phyloP scores from a whole-genome alignment of 2,113 vertebrate genomes.

The Leiothrix lutea region DNA sequence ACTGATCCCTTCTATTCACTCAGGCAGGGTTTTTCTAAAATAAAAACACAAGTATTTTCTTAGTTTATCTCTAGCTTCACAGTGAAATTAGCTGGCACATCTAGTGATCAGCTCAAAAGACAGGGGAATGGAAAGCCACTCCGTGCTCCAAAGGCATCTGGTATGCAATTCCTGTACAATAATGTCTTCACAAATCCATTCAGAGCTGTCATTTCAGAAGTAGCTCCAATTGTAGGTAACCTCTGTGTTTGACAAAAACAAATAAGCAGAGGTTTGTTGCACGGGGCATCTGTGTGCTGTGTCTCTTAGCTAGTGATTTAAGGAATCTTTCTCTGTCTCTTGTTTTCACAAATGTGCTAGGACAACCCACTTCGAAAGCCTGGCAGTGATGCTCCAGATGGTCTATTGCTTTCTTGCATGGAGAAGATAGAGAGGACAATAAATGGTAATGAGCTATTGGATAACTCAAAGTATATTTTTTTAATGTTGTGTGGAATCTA shows the following conservation, averaged over 20 bases:
- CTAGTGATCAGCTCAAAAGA: background rate
- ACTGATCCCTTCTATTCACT: background rate
- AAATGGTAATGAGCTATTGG: slow-evolving; percentile 67
- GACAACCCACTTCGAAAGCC: background rate
- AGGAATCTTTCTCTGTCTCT: background rate
- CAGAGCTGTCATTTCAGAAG: background rate
- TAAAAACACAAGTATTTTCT: background rate
- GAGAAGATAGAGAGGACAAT: slow-evolving; percentile 77
- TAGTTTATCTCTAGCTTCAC: background rate
- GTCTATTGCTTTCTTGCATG: slow-evolving; percentile 68
- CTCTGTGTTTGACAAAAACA: background rate
- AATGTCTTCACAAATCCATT: background rate
- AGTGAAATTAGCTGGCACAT: background rate
- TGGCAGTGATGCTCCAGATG: background rate
- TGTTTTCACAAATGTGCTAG: slow-evolving; percentile 9
- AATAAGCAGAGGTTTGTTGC: background rate
- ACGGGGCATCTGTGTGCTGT: background rate
- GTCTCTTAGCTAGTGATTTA: background rate
- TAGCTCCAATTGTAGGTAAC: background rate
- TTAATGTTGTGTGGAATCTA: background rate
- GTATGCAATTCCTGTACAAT: background rate
- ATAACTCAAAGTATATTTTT: background rate
- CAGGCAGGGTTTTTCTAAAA: background rate
- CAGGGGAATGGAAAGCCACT: background rate
- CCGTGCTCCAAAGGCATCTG: background rate